Evolutionary conservation across 2,888 invertebrate species (phyloP), one percentile per base, ranked within the genome.

Genomic region (Drosophila longiperda): DNA sequence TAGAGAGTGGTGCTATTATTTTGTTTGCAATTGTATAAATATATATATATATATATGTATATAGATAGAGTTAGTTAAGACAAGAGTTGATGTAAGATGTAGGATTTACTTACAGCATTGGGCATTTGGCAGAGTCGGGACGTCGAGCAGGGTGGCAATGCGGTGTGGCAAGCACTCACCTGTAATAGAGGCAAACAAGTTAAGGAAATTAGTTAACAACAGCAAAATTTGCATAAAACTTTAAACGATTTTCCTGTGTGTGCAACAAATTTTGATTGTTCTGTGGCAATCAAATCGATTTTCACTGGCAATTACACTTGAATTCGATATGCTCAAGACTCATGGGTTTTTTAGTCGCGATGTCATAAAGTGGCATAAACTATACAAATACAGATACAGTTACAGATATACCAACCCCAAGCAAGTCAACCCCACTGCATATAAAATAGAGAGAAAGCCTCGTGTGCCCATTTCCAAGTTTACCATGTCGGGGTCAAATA

Each of bases 401-500:
- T 49, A 48, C 15, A 32, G 38, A 38, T 54, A 36, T 40, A 38
- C 2, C 38, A 62, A 29, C 34, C 32, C n/a, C 48, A 58, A 36
- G 42, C 20, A 38, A 15, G 29, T 29, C 53, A 50, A 23, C n/a
- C 20, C n/a, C 29, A 5, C 34, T 36, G 63, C 76, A 34, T 55
- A 49, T 55, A 36, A 62, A 32, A 34, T 33, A 40, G 59, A 83
- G 59, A 83, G 77, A 85, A 78, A 82, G 71, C 73, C 82, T 75
- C 80, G 83, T 83, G 86, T 78, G 64, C 86, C 71, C 80, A 77
- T 76, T 84, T 82, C 77, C 87, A 89, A 89, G 89, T 89, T 89
- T 82, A 89, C 79, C 82, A 82, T 90, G 89, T 88, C 90, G 89
- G 87, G 89, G 90, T 85, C 89, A 83, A 80, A 89, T 77, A 72